A percentile compares a stretch with the other conserved stretches of the same genome.
phyloP scores from a whole-genome alignment of 2,888 invertebrate genomes.

The Drosophila austrosaltans region DNA sequence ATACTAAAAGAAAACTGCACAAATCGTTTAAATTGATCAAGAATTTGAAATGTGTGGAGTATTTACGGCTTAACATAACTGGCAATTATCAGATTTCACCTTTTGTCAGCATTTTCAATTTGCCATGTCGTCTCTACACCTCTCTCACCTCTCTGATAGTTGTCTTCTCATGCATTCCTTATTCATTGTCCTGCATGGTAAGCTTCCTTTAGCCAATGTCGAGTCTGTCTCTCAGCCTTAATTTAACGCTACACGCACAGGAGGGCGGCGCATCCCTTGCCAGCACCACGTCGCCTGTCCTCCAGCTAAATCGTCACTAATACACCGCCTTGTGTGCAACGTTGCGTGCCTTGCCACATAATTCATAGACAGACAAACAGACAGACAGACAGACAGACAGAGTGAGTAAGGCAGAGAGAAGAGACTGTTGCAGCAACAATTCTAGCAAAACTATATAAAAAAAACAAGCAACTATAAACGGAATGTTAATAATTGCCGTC shows the following conservation, averaged over 20 bases:
- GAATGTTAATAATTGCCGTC: conserved; percentile 49
- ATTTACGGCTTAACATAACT: conserved; percentile 3
- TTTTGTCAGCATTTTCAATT: too few relatives aligned
- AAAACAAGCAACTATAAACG: conserved; percentile 33
- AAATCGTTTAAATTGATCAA: neutral
- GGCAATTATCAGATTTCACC: conserved; percentile 2
- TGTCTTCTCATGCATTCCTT: conserved; percentile 10
- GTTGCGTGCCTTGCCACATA: conserved; percentile 66
- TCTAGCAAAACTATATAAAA: conserved; percentile 27
- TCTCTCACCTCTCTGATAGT: neutral
- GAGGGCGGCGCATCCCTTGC: conserved; percentile 51
- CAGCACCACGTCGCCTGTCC: too few relatives aligned
- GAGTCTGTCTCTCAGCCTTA: conserved; percentile 49
- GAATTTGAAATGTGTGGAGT: neutral
- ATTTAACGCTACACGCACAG: conserved; percentile 73
- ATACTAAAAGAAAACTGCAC: neutral
- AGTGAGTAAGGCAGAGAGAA: neutral
- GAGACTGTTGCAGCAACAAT: neutral
- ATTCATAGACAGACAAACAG: conserved; percentile 44
- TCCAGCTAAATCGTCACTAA: conserved; percentile 73
- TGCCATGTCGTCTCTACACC: too few relatives aligned
- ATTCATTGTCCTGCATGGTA: conserved; percentile 19
- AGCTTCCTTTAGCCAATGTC: conserved; percentile 11
- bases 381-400: conserved; percentile 12
- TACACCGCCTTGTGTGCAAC: conserved; percentile 68